Evolutionary conservation across 92 coral and sea anemone species (phyloP), one percentile per base, ranked within the genome.

Genomic region (Desmophyllum pertusum): DNA sequence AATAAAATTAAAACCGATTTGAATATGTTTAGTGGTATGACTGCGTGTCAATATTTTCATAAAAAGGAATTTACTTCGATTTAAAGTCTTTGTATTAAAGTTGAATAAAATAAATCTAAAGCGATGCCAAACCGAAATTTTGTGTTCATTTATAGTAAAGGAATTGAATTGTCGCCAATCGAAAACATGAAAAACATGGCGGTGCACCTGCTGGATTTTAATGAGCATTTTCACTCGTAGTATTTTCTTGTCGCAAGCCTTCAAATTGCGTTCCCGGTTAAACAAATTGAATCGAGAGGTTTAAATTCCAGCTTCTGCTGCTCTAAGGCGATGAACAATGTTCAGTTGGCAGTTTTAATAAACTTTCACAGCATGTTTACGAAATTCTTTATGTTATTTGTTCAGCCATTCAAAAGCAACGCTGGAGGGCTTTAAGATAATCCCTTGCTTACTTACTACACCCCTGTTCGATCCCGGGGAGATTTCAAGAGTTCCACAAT

Each of bases 361-460:
- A 77, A 77, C 51, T 39, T 11, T 57, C 81, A 5, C 70, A 77
- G 70, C 70, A 39, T 59, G 51, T 59, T 25, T 74, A 51, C 73
- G 78, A 74, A 74, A 11, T 11, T 30, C 78, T 74, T 46, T 45
- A 30, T 74, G 10, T 46, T 31, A 50, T 74, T 74, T 77, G 41
- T 39, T 39, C 65, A 18, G 15, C 39, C 23, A 11, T 10, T 77
- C 31, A 59, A 77, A 5, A 8, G 50, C 38, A 57, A 61, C 39
- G 61, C 81, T 77, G 57, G 81, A 55, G 29, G 18, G 35, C 69
- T 17, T n/a, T 25, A 10, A 59, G 37, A 25, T 77, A 27, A 61
- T 39, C 31, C 66, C 18, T 67, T 65, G 71, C 40, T 65, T 67
- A 38, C 73, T 67, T 53, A 0, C 37, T n/a, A n/a, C n/a, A n/a